These are phyloP conservation scores for Marasmarcha lunaedactyla DNA, from an alignment of 2,888 invertebrate genomes.

Conservation along the genomic window DNA sequence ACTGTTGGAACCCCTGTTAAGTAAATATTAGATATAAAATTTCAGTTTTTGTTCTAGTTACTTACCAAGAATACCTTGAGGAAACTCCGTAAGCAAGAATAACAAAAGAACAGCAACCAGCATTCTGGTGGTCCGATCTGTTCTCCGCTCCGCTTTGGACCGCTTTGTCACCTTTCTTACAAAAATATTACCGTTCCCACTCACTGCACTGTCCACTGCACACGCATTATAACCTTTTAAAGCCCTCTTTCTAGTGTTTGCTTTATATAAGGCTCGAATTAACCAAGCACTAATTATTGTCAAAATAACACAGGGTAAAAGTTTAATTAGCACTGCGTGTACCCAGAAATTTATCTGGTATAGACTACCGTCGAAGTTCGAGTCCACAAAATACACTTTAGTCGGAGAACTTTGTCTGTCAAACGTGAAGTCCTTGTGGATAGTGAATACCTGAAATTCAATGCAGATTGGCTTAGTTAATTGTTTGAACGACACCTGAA, in stretches of 20 bases:
- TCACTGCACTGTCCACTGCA: slow-evolving; percentile 36
- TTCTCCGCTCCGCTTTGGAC: slow-evolving; percentile 49
- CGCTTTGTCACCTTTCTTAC: slow-evolving; percentile 44
- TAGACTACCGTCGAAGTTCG: slow-evolving; percentile 68
- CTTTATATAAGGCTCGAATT: slow-evolving; percentile 78
- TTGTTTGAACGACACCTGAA: too few species aligned
- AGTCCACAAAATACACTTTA: slow-evolving; percentile 61
- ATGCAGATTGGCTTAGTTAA: too few species aligned
- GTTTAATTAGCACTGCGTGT: slow-evolving; percentile 83
- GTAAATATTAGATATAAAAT: too few species aligned
- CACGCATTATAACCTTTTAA: slow-evolving; percentile 63
- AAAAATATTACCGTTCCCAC: slow-evolving; percentile 48
- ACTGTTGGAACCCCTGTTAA: too few species aligned
- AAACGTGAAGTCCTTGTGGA: slow-evolving; percentile 37
- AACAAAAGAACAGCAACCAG: slow-evolving; percentile 87
- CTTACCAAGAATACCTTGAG: slow-evolving; percentile 80
- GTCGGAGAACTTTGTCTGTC: slow-evolving; percentile 29
- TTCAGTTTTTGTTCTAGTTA: slow-evolving; percentile 7
- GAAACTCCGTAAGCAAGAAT: slow-evolving; percentile 91
- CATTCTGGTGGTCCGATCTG: slow-evolving; percentile 90
- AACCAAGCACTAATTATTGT: slow-evolving; percentile 81
- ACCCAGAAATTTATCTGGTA: slow-evolving; percentile 85
- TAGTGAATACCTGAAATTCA: slow-evolving; percentile 58
- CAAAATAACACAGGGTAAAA: slow-evolving; percentile 82
- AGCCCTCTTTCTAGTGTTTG: slow-evolving; percentile 74